Base-by-base conservation (phyloP, 2,797 vertebrate species). In the Heterohyrax brucei region DNA sequence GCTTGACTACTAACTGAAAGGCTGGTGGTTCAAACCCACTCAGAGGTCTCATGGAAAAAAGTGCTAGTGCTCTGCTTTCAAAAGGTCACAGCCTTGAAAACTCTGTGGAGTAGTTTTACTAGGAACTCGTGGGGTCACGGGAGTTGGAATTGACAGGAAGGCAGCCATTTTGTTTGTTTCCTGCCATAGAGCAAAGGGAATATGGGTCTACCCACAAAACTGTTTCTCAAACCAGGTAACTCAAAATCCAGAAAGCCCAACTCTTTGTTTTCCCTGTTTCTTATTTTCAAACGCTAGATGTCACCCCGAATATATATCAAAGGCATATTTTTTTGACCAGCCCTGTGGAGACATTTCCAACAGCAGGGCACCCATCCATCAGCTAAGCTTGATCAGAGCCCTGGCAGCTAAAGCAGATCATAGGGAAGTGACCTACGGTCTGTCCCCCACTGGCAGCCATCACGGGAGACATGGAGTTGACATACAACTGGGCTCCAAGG, bases 321-420 rank as follows among this genome's bases (percentile, higher is more conserved):
- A 88, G 86, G 56, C 56, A 0, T 73, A 70, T 87, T 77, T 96
- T 33, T 33, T 75, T n/a, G 46, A 73, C 64, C 61, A 73, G 50
- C 33, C 30, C 68, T 2, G 0, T 78, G 61, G 87, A 93, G 87
- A 70, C n/a, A n/a, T 80, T 96, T 76, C 87, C 78, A 95, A 91
- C 30, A 68, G 16, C 0, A 48, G 76, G 86, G 78, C 88, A 79
- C 77, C 59, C 81, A 90, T 96, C 81, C 91, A 90, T 95, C 89
- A 96, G 93, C 30, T 39, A 81, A 75, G 87, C 89, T 95, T 80
- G 78, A 94, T 76, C 81, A 93, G 94, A 83, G 61, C 39, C 64
- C 30, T 84, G 87, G 91, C 66, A 66, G 87, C 91, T 33, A 93
- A 84, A 62, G 87, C 86, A 89, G 92, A 93, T 91, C 94, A 91